Conservation (phyloP, 2,797 vertebrate species). For the Lithobates sylvaticus region DNA sequence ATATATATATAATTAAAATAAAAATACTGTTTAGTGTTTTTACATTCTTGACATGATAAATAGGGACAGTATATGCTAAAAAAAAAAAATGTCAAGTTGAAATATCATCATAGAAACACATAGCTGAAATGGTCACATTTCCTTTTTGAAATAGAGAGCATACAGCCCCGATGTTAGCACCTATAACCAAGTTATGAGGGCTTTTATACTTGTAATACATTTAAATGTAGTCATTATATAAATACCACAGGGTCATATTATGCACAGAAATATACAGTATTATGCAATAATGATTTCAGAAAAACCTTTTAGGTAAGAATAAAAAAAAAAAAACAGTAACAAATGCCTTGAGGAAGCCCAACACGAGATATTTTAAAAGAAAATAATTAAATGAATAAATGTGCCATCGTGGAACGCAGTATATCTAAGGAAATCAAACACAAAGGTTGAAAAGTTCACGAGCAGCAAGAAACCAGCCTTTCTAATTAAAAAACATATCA, state of each 20-base stretch:
- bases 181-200: background rate
- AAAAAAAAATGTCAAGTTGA: background rate
- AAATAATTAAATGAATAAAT: slow-evolving; percentile 59
- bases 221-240: slow-evolving; percentile 6
- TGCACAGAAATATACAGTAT: background rate
- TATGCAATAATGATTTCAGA: slow-evolving; percentile 27
- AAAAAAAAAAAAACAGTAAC: slow-evolving; percentile 26
- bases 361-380: slow-evolving; percentile 43
- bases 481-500: slow-evolving; percentile 57
- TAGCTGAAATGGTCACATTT: no score
- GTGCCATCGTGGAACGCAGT: slow-evolving; percentile 32
- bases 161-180: background rate
- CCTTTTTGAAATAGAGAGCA: background rate
- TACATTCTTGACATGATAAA: no score
- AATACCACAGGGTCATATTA: slow-evolving; percentile 33
- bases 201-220: slow-evolving; percentile 29
- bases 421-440: slow-evolving; percentile 45
- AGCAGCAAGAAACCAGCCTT: slow-evolving; percentile 49
- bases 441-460: slow-evolving; percentile 55
- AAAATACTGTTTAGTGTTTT: background rate
- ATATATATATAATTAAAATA: no score
- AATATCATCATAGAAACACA: background rate
- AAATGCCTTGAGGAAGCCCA: slow-evolving; percentile 22
- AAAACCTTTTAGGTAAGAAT: slow-evolving; percentile 25
- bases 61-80: no score